Percentiles rank a stretch among this genome's conserved stretches.
phyloP scores from a whole-genome alignment of 2,888 invertebrate species.

The Dolichopus griseipennis region DNA sequence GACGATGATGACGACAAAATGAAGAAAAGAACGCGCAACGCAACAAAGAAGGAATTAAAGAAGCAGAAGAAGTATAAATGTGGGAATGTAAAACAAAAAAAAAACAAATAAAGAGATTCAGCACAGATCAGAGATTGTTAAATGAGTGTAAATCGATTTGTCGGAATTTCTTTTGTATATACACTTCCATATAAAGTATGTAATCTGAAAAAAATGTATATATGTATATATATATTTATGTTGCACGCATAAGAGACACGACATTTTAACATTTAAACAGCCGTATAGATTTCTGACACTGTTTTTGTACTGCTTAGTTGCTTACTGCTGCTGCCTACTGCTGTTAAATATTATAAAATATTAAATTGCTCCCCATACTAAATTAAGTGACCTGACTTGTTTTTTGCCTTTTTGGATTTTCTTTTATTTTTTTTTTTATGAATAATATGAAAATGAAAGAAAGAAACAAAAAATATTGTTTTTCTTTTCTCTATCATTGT shows the following conservation, averaged over 20 bases:
- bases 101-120: background rate
- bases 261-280: slow-evolving; percentile 3
- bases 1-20: background rate
- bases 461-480: background rate
- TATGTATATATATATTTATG: no score
- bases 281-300: background rate
- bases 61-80: no score
- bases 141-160: slow-evolving; percentile 6
- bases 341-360: background rate
- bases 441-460: background rate
- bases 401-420: background rate
- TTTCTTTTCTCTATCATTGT: background rate
- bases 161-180: slow-evolving; percentile 1
- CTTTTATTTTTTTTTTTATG: background rate
- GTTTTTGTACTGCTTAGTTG: background rate
- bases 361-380: no score
- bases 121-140: background rate
- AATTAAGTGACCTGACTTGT: no score
- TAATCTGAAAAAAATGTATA: no score
- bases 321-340: background rate
- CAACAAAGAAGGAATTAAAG: no score
- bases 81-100: no score
- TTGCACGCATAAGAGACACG: background rate
- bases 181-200: background rate
- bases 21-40: background rate